phyloP scores from a whole-genome alignment of 2,113 vertebrate genomes.

The Syrrhaptes paradoxus region DNA sequence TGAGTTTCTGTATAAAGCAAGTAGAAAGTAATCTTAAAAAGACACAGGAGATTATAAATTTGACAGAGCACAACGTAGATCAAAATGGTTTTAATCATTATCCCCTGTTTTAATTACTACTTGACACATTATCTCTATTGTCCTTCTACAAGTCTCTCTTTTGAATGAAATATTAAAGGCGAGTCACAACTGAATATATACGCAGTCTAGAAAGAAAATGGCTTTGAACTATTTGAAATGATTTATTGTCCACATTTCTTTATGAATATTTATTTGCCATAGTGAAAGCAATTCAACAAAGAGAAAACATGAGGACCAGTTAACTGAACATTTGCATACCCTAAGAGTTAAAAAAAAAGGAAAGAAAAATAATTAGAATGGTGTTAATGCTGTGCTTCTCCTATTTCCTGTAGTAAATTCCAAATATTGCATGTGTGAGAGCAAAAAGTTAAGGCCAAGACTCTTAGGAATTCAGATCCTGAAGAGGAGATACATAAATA shows the following conservation, averaged over 20 bases:
- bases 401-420: neutral
- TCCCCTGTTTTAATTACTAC: conserved; percentile 66
- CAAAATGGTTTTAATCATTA: conserved; percentile 56
- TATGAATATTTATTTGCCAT: conserved; percentile 75
- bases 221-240: conserved; percentile 67
- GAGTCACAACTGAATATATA: conserved; percentile 69
- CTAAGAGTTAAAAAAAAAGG: conserved; percentile 19
- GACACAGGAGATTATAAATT: conserved; percentile 31
- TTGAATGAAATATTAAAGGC: conserved; percentile 67
- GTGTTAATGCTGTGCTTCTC: neutral
- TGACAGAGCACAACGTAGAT: conserved; percentile 23
- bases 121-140: conserved; percentile 69
- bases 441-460: neutral
- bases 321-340: conserved; percentile 67
- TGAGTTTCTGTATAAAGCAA: conserved; percentile 12
- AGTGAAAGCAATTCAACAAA: conserved; percentile 69
- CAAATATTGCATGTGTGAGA: neutral
- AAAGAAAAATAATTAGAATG: conserved; percentile 28
- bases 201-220: conserved; percentile 58
- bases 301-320: conserved; percentile 63
- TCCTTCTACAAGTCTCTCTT: conserved; percentile 61
- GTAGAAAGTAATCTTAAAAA: conserved; percentile 43
- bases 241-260: conserved; percentile 70
- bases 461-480: neutral
- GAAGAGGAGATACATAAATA: neutral